These are phyloP conservation scores for Cantharis rufa DNA, from an alignment of 2,888 invertebrate genomes.

Conservation along the genomic window DNA sequence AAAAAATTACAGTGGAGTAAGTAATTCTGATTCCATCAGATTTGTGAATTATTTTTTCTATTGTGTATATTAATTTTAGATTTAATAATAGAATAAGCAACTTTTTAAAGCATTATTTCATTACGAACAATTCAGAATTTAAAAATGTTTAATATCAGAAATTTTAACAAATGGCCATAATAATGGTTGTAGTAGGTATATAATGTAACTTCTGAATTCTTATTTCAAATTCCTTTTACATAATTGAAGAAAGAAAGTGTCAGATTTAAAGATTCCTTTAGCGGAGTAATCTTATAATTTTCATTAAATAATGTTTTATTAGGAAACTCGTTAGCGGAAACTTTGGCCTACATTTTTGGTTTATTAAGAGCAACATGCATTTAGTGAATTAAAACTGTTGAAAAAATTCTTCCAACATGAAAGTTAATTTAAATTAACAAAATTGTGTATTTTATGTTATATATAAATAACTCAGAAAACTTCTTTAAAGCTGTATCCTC, in stretches of 20 bases:
- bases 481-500: not conserved
- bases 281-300: not conserved
- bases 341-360: not conserved
- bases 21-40: not conserved
- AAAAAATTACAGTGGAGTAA: not conserved
- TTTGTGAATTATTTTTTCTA: not conserved
- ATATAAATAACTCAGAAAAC: not conserved
- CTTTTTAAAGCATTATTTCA: not conserved
- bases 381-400: not conserved
- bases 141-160: not conserved
- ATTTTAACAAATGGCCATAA: not conserved
- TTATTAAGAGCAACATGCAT: not conserved
- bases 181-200: not conserved
- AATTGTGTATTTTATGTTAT: not conserved
- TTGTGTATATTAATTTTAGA: not conserved
- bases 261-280: not conserved
- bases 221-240: not conserved
- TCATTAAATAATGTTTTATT: not conserved
- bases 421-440: not conserved
- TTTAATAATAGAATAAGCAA: not conserved
- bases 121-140: not conserved
- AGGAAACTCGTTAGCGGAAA: not conserved
- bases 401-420: not conserved
- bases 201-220: not conserved
- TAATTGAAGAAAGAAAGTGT: not conserved